These are phyloP conservation scores for Cochlearius cochlearius DNA, from an alignment of 2,113 vertebrate genomes.

Conservation along the genomic window DNA sequence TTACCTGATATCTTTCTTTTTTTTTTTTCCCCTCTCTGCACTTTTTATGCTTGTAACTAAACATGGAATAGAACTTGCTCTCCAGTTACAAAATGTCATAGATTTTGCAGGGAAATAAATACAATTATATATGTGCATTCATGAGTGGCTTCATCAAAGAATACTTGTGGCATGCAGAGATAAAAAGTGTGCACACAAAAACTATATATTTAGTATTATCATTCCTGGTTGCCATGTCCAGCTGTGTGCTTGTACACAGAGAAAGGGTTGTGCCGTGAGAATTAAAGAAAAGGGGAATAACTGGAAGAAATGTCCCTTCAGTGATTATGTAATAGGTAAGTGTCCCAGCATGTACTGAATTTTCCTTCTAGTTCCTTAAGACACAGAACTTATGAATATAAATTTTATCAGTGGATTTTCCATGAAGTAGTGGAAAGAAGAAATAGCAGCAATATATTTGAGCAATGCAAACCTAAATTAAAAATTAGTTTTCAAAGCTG, in stretches of 20 bases:
- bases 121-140: not conserved
- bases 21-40: not conserved
- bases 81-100: not conserved
- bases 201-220: not conserved
- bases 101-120: not conserved
- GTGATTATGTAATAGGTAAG: not conserved
- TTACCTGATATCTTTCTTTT: not conserved
- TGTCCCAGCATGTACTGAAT: not conserved
- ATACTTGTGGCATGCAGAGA: not conserved
- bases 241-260: not conserved
- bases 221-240: not conserved
- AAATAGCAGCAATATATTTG: not conserved
- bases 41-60: not conserved
- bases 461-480: not conserved
- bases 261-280: not conserved
- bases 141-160: not conserved
- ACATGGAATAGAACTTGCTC: not conserved
- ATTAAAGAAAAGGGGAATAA: not conserved
- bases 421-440: not conserved
- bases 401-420: not conserved
- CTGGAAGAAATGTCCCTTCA: not conserved
- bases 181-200: not conserved
- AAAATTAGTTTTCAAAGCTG: not conserved
- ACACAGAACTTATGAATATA: not conserved
- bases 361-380: not conserved